phyloP scores from a whole-genome alignment of 92 coral and sea anemone genomes.

The Heteractis magnifica region DNA sequence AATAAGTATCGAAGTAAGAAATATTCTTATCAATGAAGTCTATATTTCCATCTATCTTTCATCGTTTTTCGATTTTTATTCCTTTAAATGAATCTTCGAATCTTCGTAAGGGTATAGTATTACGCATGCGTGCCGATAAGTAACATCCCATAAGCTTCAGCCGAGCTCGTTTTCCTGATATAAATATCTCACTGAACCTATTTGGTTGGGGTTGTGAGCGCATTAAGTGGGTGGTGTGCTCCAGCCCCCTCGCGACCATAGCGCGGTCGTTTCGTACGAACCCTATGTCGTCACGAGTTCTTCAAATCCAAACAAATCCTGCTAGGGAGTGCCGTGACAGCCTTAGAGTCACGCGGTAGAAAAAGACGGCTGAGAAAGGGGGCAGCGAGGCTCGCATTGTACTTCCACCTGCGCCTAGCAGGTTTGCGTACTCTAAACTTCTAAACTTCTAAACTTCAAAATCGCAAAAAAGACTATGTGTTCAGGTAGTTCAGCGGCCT shows the following conservation, averaged over 20 bases:
- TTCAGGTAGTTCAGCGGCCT: conserved; percentile 33
- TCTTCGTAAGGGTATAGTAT: too few relatives aligned
- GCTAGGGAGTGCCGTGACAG: conserved; percentile 29
- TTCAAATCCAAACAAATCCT: background rate
- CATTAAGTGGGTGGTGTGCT: conserved; percentile 26
- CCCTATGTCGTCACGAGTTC: conserved; percentile 7
- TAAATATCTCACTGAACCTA: background rate
- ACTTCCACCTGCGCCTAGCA: conserved; percentile 32
- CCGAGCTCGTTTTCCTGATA: background rate
- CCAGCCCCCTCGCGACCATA: conserved; percentile 28
- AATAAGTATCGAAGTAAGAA: too few relatives aligned
- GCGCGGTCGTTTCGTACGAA: conserved; percentile 9
- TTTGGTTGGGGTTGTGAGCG: conserved; percentile 19
- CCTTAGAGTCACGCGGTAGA: conserved; percentile 29
- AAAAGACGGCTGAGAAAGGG: conserved; percentile 32
- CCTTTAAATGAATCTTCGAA: too few relatives aligned
- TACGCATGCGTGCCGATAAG: too few relatives aligned
- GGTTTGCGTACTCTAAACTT: background rate
- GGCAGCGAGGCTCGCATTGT: conserved; percentile 33
- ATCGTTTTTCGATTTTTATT: too few relatives aligned
- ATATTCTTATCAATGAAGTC: too few relatives aligned
- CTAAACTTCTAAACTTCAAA: background rate
- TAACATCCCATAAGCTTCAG: conserved; percentile 10
- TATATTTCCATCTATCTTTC: too few relatives aligned
- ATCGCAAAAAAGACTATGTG: background rate